Evolutionary conservation across 1,140 invertebrate genomes (phyloP).

Genomic region (Stenopsyche tienmushanensis): DNA sequence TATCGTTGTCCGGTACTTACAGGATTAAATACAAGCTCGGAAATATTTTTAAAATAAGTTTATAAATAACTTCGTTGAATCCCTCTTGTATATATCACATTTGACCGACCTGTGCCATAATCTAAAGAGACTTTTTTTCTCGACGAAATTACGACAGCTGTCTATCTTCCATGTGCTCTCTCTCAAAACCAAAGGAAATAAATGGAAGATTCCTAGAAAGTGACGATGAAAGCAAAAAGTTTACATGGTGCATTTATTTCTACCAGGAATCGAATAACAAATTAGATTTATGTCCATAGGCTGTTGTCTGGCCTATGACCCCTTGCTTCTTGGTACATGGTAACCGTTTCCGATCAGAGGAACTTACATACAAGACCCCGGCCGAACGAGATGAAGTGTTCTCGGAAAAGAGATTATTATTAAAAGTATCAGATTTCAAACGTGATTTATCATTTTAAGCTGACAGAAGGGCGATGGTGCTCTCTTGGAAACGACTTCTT

Average conservation of each 20-base stretch:
- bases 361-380: background rate
- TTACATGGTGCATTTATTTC: background rate
- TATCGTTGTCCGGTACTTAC: no score
- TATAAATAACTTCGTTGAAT: no score
- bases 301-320: conserved; percentile 16
- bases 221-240: background rate
- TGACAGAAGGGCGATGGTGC: background rate
- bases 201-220: background rate
- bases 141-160: background rate
- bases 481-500: background rate
- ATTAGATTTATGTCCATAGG: conserved; percentile 10
- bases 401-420: background rate
- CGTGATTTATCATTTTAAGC: background rate
- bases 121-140: background rate
- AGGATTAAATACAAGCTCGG: no score
- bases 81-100: no score
- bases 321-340: background rate
- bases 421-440: background rate
- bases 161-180: background rate
- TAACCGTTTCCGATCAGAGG: background rate
- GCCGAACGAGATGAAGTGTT: background rate
- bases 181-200: background rate
- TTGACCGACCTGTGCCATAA: no score
- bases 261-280: conserved; percentile 12
- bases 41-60: no score